Percentiles rank a stretch among this genome's conserved stretches.
Conservation (phyloP, 2,797 vertebrate species). For the Myotis myotis region DNA sequence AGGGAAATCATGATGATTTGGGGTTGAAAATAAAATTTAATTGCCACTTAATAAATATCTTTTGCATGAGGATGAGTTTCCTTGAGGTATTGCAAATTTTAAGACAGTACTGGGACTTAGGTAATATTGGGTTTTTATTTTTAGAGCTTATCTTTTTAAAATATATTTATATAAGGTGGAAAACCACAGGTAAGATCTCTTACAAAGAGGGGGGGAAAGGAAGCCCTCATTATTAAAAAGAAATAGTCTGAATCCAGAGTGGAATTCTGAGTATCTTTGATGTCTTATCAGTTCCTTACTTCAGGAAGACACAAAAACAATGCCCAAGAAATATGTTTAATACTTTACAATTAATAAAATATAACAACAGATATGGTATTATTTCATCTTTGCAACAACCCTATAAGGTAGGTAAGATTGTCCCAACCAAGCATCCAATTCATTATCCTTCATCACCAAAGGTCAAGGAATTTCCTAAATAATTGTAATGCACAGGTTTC, state of each 20-base stretch:
- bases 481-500: not conserved
- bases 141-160: constrained; percentile 3
- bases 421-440: not conserved
- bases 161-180: not conserved
- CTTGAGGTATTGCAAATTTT: not conserved
- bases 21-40: constrained; percentile 2
- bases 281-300: not conserved
- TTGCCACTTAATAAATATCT: not conserved
- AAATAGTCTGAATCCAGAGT: constrained; percentile 11
- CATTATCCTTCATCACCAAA: not conserved
- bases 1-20: not conserved
- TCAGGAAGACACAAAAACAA: constrained; percentile 17
- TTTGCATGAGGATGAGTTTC: not conserved
- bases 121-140: not conserved
- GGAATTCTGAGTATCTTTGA: not conserved
- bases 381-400: not conserved
- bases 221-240: not conserved
- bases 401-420: not conserved
- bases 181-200: constrained; percentile 10
- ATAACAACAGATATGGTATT: not conserved
- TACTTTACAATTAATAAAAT: not conserved
- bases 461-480: not conserved
- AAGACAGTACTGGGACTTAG: not conserved
- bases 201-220: not conserved
- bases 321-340: not conserved